A percentile compares a stretch with the other conserved stretches of the same genome.
phyloP scores from a whole-genome alignment of 2,888 invertebrate species.

The Athripsodes cinereus region DNA sequence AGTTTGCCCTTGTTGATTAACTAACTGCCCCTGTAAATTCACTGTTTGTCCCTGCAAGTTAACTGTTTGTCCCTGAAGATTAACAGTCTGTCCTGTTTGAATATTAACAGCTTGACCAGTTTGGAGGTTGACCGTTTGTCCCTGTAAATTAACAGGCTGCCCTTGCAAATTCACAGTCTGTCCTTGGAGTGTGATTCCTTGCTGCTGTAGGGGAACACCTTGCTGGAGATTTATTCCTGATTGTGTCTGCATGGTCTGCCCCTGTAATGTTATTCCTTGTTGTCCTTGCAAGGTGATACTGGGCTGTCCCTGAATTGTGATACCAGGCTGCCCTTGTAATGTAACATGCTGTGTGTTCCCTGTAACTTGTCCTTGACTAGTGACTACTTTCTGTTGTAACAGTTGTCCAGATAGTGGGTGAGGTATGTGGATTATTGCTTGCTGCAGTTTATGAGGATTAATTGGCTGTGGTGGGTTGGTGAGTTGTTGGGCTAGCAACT shows the following conservation, averaged over 20 bases:
- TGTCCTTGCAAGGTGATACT: conserved; percentile 15
- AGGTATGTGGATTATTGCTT: conserved; percentile 49
- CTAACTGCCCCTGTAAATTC: conserved; percentile 10
- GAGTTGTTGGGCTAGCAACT: conserved; percentile 46
- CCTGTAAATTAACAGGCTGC: conserved; percentile 17
- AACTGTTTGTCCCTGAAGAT: conserved; percentile 9
- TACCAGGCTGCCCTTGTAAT: conserved; percentile 19
- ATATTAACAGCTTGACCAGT: conserved; percentile 13
- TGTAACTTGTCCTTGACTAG: conserved; percentile 21
- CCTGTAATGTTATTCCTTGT: conserved; percentile 14
- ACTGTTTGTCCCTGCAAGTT: conserved; percentile 4
- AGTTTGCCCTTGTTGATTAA: conserved; percentile 20
- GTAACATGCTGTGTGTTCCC: conserved; percentile 19
- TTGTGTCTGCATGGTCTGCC: conserved; percentile 15
- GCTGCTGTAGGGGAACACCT: conserved; percentile 14
- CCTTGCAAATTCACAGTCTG: conserved; percentile 9
- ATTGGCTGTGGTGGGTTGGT: conserved; percentile 50
- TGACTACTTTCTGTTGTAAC: conserved; percentile 22
- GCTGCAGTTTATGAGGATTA: conserved; percentile 49
- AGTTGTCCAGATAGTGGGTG: conserved; percentile 35
- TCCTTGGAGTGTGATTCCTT: conserved; percentile 19
- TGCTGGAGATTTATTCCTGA: conserved; percentile 8
- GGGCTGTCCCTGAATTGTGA: conserved; percentile 20
- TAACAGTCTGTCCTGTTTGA: conserved; percentile 8
- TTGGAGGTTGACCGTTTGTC: conserved; percentile 19